Base-by-base conservation (phyloP, 2,888 invertebrate species). In the Neoascia interrupta region DNA sequence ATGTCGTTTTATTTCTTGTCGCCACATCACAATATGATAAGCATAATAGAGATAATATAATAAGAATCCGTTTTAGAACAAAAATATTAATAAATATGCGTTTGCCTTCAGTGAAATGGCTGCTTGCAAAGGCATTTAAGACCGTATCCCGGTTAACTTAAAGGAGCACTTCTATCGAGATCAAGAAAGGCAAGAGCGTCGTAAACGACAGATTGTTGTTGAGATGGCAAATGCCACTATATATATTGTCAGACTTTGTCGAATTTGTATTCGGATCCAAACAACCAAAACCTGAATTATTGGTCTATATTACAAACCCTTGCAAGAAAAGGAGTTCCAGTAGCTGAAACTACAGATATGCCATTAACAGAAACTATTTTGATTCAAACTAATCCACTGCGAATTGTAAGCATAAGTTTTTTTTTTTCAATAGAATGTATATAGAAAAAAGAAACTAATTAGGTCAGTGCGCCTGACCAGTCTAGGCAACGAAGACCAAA, bases 51-150 rank as follows among this genome's bases (percentile, higher is more conserved):
- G n/a, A n/a, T n/a, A n/a, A n/a, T n/a, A n/a, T n/a, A n/a, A n/a
- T n/a, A n/a, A n/a, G n/a, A n/a, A n/a, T n/a, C n/a, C n/a, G n/a
- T n/a, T n/a, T n/a, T n/a, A n/a, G n/a, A n/a, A n/a, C n/a, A n/a
- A n/a, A n/a, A n/a, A n/a, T n/a, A n/a, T n/a, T n/a, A n/a, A n/a
- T n/a, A n/a, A n/a, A n/a, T n/a, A n/a, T n/a, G n/a, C n/a, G n/a
- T n/a, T n/a, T n/a, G n/a, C n/a, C 97, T 87, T 97, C 97, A 86
- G 93, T 98, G 86, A 95, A 97, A 92, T 98, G 98, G 98, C 93
- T 98, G 85, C 91, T 98, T 83, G 95, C 96, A 85, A 98, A 98
- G 92, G 97, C 97, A 82, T 97, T 95, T 92, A 96, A 97, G 91
- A 97, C 91, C 92, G 94, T 91, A 95, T 94, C 89, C 97, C 97